phyloP scores from a whole-genome alignment of 2,113 vertebrate genomes.

The Malurus melanocephalus region DNA sequence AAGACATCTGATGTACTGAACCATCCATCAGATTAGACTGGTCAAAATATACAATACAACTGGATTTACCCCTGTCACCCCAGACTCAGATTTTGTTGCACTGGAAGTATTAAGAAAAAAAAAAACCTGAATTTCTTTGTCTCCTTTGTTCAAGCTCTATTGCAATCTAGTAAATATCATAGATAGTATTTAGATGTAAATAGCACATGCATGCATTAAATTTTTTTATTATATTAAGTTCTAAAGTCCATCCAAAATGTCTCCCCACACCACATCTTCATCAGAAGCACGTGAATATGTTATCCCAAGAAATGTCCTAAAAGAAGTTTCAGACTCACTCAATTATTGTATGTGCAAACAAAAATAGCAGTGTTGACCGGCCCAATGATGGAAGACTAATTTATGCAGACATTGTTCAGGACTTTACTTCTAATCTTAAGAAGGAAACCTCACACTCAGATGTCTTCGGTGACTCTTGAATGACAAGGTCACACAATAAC shows the following conservation, averaged over 20 bases:
- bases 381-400: background rate
- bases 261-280: background rate
- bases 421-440: background rate
- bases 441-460: background rate
- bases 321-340: background rate
- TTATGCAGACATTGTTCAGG: background rate
- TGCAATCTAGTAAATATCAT: background rate
- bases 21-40: background rate
- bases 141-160: background rate
- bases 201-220: background rate
- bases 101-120: background rate
- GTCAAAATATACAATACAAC: background rate
- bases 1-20: background rate
- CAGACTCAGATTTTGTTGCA: background rate
- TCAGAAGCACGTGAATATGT: background rate
- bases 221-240: background rate
- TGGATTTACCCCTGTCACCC: background rate
- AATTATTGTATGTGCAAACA: background rate
- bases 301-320: background rate
- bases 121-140: background rate
- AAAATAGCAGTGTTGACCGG: background rate
- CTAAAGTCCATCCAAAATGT: background rate
- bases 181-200: background rate
- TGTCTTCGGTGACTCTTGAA: background rate
- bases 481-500: background rate